phyloP scores from a whole-genome alignment of 2,797 vertebrate species.

The Prionace glauca region DNA sequence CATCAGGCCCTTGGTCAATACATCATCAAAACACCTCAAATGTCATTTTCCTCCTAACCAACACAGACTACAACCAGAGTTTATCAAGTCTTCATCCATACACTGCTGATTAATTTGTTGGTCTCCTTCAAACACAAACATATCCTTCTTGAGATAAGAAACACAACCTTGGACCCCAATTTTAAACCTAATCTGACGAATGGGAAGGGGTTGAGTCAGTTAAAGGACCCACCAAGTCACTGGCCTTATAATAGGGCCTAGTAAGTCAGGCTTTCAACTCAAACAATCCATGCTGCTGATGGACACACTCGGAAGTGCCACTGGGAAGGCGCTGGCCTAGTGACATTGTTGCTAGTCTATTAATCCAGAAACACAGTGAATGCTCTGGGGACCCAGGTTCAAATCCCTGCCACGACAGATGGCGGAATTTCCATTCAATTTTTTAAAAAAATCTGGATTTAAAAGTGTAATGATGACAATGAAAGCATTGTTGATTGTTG shows the following conservation, averaged over 20 bases:
- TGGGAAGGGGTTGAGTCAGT: background rate
- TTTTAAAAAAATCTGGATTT: no score
- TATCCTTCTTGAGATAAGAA: background rate
- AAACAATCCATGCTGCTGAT: no score
- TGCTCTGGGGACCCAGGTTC: no score
- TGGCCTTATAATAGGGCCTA: background rate
- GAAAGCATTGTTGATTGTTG: no score
- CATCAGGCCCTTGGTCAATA: background rate
- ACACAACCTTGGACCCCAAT: no score
- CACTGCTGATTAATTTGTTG: background rate
- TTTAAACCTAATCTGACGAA: background rate
- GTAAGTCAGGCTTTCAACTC: background rate
- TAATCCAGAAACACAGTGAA: no score
- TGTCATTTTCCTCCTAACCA: background rate
- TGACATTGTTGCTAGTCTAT: no score
- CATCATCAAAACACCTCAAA: background rate
- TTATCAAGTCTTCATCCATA: background rate
- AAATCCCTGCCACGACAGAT: no score
- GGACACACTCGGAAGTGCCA: no score
- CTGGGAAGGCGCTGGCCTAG: no score
- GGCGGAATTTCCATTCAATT: no score
- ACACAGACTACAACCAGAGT: background rate
- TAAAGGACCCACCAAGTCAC: background rate
- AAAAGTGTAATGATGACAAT: no score
- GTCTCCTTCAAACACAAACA: background rate